Evolutionary conservation across 53 echinoderm and acorn worm species (phyloP), one percentile per base, ranked within the genome.

Genomic region (Astropecten irregularis): DNA sequence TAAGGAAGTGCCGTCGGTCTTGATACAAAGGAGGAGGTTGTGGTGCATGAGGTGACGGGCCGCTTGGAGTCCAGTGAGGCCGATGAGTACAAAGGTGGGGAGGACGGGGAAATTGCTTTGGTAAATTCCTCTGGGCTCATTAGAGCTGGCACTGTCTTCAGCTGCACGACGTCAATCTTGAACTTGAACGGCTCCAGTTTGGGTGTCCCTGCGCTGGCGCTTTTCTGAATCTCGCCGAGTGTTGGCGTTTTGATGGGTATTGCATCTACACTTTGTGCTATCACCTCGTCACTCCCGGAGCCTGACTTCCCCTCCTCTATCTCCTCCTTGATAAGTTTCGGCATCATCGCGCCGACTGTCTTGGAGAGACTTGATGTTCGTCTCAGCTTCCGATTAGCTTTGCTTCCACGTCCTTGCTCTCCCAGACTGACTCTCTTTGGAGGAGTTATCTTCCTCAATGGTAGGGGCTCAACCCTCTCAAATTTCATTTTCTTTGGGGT

Each of bases 111-210:
- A 32, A 36, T 21, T 22, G 47, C 31, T 32, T 46, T 60, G 20
- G 79, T 60, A 7, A 79, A 29, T 13, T 79, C 81, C 40, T 73
- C 86, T 55, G 90, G 63, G 28, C 88, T 87, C 28, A 85, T 64
- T 38, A 99, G 61, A 28, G 99, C 92, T 42, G 94, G 95, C 28
- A 99, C 83, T 27, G 92, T 99, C 54, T 90, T 90, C 48, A 92
- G 83, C 74, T 95, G 84, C 5, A 95, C 86, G 2, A 95, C 95
- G 52, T 99, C 94, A 57, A 99, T 99, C 72, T 87, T 99, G 53
- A 99, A 99, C 81, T 92, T 86, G 26, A 95, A 83, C 10, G 99
- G 99, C 61, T 99, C 90, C 55, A 89, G 77, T 65, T 92, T 99
- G 3, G 90, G 92, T 23, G 86, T 81, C 28, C 77, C 82, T 63